These are phyloP conservation scores for Aurelia sp. DNA, from an alignment of 30 jellyfish, hydroid and myxozoan genomes.

Conservation along the genomic window DNA sequence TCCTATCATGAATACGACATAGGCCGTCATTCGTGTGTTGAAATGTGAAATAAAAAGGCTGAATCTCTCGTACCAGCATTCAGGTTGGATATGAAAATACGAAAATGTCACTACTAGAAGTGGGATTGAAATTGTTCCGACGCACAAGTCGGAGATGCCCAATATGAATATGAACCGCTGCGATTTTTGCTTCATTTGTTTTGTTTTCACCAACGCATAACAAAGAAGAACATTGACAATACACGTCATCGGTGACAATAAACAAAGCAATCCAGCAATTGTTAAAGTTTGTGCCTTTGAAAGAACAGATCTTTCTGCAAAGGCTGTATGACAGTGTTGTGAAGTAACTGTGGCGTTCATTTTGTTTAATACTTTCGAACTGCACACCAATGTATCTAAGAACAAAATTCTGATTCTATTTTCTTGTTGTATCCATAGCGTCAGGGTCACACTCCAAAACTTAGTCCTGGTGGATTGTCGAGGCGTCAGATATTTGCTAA, in stretches of 20 bases:
- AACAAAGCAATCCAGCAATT: not conserved
- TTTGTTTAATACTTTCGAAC: not conserved
- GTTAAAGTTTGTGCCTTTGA: constrained; percentile 20
- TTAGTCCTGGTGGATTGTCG: too few relatives aligned
- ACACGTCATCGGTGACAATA: constrained; percentile 8
- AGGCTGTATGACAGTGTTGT: constrained; percentile 17
- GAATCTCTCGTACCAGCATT: constrained; percentile 35
- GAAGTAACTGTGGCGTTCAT: not conserved
- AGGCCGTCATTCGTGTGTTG: constrained; percentile 56
- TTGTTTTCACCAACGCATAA: constrained; percentile 27
- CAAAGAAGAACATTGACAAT: constrained; percentile 14
- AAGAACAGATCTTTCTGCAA: constrained; percentile 16
- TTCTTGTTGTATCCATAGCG: too few relatives aligned
- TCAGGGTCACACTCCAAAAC: too few relatives aligned
- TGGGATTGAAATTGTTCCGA: constrained; percentile 39
- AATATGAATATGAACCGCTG: constrained; percentile 32
- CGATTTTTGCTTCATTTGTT: constrained; percentile 26
- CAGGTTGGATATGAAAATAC: not conserved
- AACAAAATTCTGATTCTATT: too few relatives aligned
- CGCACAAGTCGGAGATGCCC: constrained; percentile 48
- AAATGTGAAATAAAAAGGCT: constrained; percentile 34
- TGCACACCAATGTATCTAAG: too few relatives aligned
- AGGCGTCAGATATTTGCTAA: too few relatives aligned
- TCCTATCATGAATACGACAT: constrained; percentile 28
- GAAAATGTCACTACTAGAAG: constrained; percentile 11